A percentile compares a stretch with the other conserved stretches of the same genome.
These are phyloP conservation scores for Probosciger aterrimus DNA, from an alignment of 2,113 vertebrate genomes.

Conservation along the genomic window DNA sequence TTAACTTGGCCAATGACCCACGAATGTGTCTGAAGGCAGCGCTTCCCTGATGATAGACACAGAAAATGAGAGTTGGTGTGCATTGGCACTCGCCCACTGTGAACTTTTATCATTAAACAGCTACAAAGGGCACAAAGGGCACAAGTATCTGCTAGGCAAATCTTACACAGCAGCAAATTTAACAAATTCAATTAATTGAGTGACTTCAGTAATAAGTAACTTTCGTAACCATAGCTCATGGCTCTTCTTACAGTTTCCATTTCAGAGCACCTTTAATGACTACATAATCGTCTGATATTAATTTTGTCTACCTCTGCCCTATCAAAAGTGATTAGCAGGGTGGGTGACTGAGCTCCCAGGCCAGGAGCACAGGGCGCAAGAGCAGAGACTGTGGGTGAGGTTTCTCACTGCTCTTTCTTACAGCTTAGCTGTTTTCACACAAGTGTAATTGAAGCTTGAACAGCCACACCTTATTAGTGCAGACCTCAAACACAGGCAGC, in stretches of 20 bases:
- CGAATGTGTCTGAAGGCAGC: background rate
- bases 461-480: background rate
- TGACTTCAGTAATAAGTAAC: background rate
- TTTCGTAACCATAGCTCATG: background rate
- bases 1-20: background rate
- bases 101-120: background rate
- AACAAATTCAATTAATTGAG: background rate
- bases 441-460: background rate
- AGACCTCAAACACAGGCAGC: background rate
- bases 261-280: background rate
- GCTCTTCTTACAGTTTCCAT: conserved; percentile 28
- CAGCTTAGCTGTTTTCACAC: background rate
- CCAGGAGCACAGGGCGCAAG: background rate
- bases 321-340: background rate
- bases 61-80: background rate
- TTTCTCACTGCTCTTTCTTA: background rate
- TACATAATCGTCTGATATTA: background rate
- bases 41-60: background rate
- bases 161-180: background rate
- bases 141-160: background rate
- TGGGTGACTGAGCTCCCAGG: too few species aligned
- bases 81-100: background rate
- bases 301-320: background rate
- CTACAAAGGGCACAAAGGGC: background rate
- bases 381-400: background rate